Evolutionary conservation across 2,113 vertebrate genomes (phyloP), one percentile per base, ranked within the genome.

Genomic region (Semicossyphus pulcher): DNA sequence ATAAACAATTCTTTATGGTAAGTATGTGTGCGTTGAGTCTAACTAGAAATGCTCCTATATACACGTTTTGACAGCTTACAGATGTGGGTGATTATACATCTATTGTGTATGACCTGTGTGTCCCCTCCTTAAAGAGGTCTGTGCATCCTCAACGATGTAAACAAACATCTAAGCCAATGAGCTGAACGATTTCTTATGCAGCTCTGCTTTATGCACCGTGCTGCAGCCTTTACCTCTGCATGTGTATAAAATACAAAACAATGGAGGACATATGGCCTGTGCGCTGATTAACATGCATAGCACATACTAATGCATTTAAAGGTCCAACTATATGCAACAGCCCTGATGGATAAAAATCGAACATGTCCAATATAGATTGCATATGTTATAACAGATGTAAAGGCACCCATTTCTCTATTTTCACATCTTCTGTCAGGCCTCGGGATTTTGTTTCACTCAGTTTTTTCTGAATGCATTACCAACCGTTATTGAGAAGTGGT

Each of bases 81-180:
- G 26, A 34, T 63, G 14, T 18, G 16, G 1, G 51, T 34, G 44
- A 47, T 54, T 11, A 48, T 15, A 25, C 29, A 62, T 69, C 57
- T 52, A 28, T n/a, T 20, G 21, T 51, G 45, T 20, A 26, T 53
- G 25, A 52, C 39, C 65, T 34, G n/a, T 31, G 26, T 66, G 18
- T 44, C 62, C 12, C 54, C 36, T 16, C 26, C 7, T 57, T 52
- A 42, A 44, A 59, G 16, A 9, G 5, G 42, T 57, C 18, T 49
- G 48, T 62, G n/a, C 18, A 56, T 56, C 39, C 47, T 79, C 18
- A 53, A 61, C 26, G 49, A 48, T 61, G 39, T 47, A 48, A 45
- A 66, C 47, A 64, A 47, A 53, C 12, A 64, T 58, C 31, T 8
- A 6, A 37, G 36, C 15, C 36, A 41, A 20, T 23, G 42, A 3